These are phyloP conservation scores for Meandrina meandrites DNA, from an alignment of 92 coral and sea anemone species.

Conservation along the genomic window DNA sequence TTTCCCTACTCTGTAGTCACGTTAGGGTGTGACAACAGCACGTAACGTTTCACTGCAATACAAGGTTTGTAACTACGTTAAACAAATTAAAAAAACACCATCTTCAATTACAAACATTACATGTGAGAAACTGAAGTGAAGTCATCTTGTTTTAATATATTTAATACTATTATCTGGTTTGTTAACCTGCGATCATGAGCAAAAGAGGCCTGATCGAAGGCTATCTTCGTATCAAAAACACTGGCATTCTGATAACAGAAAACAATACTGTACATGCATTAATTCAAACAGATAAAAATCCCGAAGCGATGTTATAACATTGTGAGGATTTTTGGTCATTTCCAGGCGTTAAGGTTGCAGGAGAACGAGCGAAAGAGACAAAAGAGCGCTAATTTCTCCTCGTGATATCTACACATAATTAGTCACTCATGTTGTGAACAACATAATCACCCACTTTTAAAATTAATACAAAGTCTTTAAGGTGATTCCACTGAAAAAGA, in stretches of 20 bases:
- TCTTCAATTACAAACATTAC: too few species aligned
- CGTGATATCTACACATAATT: background rate
- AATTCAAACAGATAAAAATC: background rate
- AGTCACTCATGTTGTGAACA: background rate
- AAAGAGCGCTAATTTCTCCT: background rate
- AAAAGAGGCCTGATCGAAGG: background rate
- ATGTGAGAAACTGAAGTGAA: too few species aligned
- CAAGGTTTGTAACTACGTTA: too few species aligned
- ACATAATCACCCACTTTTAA: too few species aligned
- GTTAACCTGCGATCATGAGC: background rate
- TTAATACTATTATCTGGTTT: background rate
- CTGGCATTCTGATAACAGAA: background rate
- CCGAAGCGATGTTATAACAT: background rate
- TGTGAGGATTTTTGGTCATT: background rate
- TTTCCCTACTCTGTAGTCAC: too few species aligned
- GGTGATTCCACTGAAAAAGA: too few species aligned
- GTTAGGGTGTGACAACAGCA: too few species aligned
- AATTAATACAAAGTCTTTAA: too few species aligned
- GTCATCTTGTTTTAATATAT: background rate
- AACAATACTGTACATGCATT: background rate
- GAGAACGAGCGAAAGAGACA: background rate
- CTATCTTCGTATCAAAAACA: background rate
- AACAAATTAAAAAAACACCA: too few species aligned
- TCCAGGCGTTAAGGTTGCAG: background rate
- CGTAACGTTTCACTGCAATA: too few species aligned